phyloP scores from a whole-genome alignment of 2,797 vertebrate genomes.

The Acropternis orthonyx region DNA sequence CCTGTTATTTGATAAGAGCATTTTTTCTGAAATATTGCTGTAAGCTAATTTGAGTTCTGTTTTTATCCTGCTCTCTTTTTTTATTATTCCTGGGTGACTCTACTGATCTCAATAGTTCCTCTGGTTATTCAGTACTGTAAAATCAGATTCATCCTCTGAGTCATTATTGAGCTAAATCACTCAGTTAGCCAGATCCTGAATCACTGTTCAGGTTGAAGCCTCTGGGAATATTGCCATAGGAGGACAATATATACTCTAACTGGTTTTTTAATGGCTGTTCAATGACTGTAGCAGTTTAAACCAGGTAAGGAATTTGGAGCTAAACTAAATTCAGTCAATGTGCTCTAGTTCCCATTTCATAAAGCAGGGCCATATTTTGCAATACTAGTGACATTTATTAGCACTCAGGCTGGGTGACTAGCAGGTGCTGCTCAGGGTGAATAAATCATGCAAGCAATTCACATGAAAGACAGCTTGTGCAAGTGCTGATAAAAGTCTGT shows the following conservation, averaged over 20 bases:
- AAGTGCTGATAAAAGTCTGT: constrained; percentile 2
- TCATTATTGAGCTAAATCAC: constrained; percentile 33
- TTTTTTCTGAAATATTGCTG: background rate
- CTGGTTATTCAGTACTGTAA: constrained; percentile 9
- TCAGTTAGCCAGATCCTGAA: constrained; percentile 26
- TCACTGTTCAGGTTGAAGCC: constrained; percentile 16
- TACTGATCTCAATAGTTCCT: constrained; percentile 5
- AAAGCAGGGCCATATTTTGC: background rate
- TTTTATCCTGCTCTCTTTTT: background rate
- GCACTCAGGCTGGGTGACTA: background rate
- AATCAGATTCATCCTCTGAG: constrained; percentile 1
- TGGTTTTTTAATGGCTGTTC: constrained; percentile 30
- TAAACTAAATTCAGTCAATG: background rate
- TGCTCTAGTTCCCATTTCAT: background rate
- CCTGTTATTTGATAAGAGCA: background rate
- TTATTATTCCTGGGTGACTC: constrained; percentile 8
- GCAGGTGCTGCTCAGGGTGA: constrained; percentile 20
- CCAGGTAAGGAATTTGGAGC: background rate
- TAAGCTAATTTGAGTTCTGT: background rate
- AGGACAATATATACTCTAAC: background rate
- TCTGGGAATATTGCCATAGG: constrained; percentile 27
- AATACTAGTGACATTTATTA: background rate
- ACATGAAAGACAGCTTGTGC: background rate
- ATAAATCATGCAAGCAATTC: constrained; percentile 47
- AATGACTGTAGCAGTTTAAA: background rate